Conservation (phyloP, 2,888 invertebrate genomes). For the Octodonta nipae region DNA sequence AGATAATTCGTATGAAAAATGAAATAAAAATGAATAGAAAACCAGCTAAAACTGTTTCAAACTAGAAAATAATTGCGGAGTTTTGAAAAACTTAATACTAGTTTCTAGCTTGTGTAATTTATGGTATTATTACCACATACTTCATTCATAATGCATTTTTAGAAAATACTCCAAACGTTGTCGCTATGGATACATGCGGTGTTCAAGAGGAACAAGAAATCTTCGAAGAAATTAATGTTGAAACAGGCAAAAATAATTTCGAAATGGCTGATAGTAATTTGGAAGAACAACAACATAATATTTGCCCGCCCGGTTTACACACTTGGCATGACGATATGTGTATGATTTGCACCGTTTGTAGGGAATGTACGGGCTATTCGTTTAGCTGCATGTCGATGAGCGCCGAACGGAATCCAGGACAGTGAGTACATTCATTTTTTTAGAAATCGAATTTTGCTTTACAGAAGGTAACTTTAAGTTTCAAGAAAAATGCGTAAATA, state of each 20-base stretch:
- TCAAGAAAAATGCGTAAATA: no score
- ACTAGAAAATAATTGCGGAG: no score
- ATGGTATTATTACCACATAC: no score
- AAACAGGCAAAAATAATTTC: constrained; percentile 39
- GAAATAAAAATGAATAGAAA: no score
- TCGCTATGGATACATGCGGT: constrained; percentile 46
- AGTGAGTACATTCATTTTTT: constrained; percentile 49
- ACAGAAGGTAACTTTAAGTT: no score
- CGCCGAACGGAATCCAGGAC: constrained; percentile 70
- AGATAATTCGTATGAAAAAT: no score
- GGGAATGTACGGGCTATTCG: constrained; percentile 88
- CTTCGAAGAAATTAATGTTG: constrained; percentile 40
- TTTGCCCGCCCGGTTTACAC: constrained; percentile 58
- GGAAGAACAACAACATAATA: constrained; percentile 24
- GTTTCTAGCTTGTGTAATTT: no score
- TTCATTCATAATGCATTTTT: no score
- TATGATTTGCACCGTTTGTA: constrained; percentile 80
- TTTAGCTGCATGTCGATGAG: constrained; percentile 60
- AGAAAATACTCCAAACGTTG: constrained; percentile 22
- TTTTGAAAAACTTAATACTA: no score
- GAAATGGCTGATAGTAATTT: constrained; percentile 21
- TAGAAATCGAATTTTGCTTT: no score
- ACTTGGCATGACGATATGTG: constrained; percentile 70
- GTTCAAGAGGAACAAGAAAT: constrained; percentile 37
- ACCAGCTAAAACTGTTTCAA: no score